These are phyloP conservation scores for Calliphora vicina DNA, from an alignment of 1,140 invertebrate species.

Conservation along the genomic window DNA sequence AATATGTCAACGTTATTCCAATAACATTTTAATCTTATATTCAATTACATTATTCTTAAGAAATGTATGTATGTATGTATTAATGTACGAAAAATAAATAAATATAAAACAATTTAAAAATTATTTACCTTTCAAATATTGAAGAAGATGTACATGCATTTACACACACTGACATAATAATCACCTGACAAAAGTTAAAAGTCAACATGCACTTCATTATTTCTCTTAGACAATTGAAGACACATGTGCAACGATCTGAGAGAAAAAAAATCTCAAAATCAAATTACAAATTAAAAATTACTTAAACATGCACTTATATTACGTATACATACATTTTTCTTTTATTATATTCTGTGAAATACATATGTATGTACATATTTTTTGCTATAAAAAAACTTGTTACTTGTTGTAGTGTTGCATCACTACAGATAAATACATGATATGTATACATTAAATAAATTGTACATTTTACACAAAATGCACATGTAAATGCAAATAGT, in stretches of 20 bases:
- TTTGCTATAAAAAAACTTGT: neutral
- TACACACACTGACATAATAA: neutral
- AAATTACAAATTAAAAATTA: constrained; percentile 5
- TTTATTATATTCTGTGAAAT: neutral
- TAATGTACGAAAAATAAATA: too few relatives aligned
- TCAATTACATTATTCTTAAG: too few relatives aligned
- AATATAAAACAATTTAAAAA: too few relatives aligned
- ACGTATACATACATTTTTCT: neutral
- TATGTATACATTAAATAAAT: too few relatives aligned
- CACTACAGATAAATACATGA: neutral
- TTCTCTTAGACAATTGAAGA: neutral
- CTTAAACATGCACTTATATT: neutral
- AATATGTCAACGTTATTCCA: too few relatives aligned
- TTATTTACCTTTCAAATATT: neutral
- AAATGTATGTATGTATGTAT: too few relatives aligned
- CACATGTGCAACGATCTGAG: neutral
- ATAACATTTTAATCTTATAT: too few relatives aligned
- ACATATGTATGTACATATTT: neutral
- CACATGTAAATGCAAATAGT: too few relatives aligned
- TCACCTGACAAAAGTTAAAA: neutral
- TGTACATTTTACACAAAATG: too few relatives aligned
- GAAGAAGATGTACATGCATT: neutral
- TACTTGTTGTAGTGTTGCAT: neutral
- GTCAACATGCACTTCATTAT: neutral
- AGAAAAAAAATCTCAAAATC: neutral